These are phyloP conservation scores for Oryzias dopingdopingensis DNA, from an alignment of 2,797 vertebrate species.

Conservation along the genomic window DNA sequence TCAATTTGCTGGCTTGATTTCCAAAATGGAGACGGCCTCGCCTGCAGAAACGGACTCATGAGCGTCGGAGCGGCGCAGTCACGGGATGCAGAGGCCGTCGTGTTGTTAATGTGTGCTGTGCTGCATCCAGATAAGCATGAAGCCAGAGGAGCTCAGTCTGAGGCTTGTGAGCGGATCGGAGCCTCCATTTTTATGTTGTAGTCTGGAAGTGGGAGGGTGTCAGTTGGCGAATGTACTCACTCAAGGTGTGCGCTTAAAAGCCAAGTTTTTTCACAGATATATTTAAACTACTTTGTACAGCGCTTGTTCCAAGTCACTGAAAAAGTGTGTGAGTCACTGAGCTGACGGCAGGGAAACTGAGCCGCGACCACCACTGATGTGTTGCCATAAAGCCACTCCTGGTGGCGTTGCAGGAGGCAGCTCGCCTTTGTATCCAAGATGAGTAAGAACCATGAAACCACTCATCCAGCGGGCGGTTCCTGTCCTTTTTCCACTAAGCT, in stretches of 20 bases:
- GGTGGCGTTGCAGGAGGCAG: conserved; percentile 15
- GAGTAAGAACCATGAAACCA: conserved; percentile 9
- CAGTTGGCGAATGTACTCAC: conserved; percentile 8
- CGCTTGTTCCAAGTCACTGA: conserved; percentile 29
- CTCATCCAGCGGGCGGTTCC: conserved; percentile 6
- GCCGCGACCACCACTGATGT: conserved; percentile 22
- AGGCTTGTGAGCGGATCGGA: conserved; percentile 25
- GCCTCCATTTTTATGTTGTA: not conserved
- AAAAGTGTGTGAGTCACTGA: conserved; percentile 50
- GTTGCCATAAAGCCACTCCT: conserved; percentile 44
- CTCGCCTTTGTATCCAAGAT: conserved; percentile 5
- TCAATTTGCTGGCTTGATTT: conserved; percentile 17
- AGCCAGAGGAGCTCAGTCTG: conserved; percentile 40
- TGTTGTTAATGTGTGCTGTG: conserved; percentile 4
- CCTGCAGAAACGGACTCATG: conserved; percentile 11
- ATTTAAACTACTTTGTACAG: not conserved
- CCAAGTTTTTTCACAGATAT: not conserved
- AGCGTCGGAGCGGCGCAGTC: conserved; percentile 11
- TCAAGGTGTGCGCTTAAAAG: too few species aligned
- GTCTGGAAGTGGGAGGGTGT: conserved; percentile 10
- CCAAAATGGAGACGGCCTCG: conserved; percentile 14
- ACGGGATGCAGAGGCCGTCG: conserved; percentile 8
- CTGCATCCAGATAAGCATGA: conserved; percentile 28
- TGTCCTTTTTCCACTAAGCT: not conserved
- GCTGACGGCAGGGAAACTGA: conserved; percentile 20